Base-by-base conservation (phyloP, 2,113 vertebrate species). In the Cottus gobio region DNA sequence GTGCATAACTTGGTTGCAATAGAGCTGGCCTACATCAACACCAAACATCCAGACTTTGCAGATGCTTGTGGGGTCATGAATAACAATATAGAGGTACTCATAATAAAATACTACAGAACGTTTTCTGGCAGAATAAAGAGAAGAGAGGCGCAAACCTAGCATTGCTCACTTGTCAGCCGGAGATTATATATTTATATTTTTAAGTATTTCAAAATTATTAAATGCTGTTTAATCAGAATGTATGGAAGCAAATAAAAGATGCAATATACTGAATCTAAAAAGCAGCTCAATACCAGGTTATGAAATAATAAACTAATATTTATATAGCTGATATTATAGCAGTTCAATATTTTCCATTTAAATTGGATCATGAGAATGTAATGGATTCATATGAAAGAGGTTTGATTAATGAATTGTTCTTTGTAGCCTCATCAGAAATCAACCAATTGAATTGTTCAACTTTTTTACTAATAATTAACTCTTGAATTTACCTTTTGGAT, bases 1-100 rank as follows among this genome's bases (percentile, higher is more conserved):
- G 98, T 99, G 58, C 98, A 99, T 89, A 99, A 99, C 89, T 90
- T 99, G 89, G 98, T 99, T 69, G 98, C 98, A 4, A 99, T 99
- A 62, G 98, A 99, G 89, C 89, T 99, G 82, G 98, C 98, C 54
- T 99, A 99, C 90, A 99, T 99, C 93, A 99, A 99, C 91, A 99
- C 98, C 62, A 99, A 99, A 76, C 98, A 99, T 84, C 98, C 98
- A 6, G 98, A 99, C 94, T 99, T 99, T 20, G 97, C 97, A n/a
- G 98, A 99, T 83, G 98, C 98, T 78, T 99, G 97, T 85, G 97
- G 97, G 22, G 93, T 99, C 84, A 97, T 99, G 95, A 99, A 99
- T 90, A 99, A 98, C 91, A 99, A 99, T 71, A 97, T 98, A 85
- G 98, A 99, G 96, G 98, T 77, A 34, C 24, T 77, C 30, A 0